Base-by-base conservation (phyloP, 2,113 vertebrate genomes). In the Gymnogyps californianus region DNA sequence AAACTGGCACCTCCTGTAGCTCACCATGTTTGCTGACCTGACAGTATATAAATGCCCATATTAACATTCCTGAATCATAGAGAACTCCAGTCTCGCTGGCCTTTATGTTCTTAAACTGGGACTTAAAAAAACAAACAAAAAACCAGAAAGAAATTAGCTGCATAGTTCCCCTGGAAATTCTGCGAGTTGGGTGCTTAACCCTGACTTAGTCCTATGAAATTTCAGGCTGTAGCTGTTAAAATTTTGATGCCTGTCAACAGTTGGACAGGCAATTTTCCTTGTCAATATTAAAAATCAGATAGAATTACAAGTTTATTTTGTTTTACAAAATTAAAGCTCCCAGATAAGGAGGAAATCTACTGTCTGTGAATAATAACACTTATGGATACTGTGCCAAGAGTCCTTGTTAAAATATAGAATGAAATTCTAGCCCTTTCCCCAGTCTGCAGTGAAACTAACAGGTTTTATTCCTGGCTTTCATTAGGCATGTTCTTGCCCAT, bases 1-100 rank as follows among this genome's bases (percentile, higher is more conserved):
- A 89, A 83, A 84, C 46, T 79, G 78, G 61, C 78, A 87, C 46
- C 46, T 89, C 83, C 46, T 54, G 13, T 49, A 77, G 91, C 91
- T 97, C 93, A 85, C 86, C 36, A 1, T 6, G 11, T 47, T 79
- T 79, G 49, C 81, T 89, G 70, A 49, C 29, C 42, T 79, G 66
- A 29, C 70, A 40, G 31, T 28, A 49, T 32, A 28, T 32, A 36
- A 79, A 59, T 36, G 19, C 10, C 38, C 5, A 10, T 59, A 38
- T 67, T 74, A 66, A 59, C 22, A n/a, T 84, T 57, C 34, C 31
- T 59, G 38, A 61, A 69, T 28, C 7, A 1, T 59, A 38, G 13
- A 71, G 83, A 84, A 13, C 34, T 92, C 42, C 24, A 38, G 61
- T 65, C 66, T 84, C 76, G 7, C 34, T 93, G 59, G 22, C 13